Evolutionary conservation across 2,113 vertebrate species (phyloP).

Genomic region (Varanus komodoensis): DNA sequence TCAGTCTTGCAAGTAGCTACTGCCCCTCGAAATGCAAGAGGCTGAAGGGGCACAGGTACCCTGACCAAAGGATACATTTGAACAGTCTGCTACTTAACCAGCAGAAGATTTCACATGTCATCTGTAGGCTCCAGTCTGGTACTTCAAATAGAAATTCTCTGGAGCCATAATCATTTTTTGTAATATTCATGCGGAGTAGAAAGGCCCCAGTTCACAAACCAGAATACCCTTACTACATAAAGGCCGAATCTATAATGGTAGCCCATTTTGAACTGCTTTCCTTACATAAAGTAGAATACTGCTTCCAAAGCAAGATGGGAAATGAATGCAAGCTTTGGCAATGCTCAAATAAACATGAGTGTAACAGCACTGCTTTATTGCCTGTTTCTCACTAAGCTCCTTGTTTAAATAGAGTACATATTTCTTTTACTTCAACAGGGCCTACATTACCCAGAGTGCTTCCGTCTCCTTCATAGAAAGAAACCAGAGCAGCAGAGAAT

Average conservation of each 20-base stretch:
- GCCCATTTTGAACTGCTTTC: not conserved
- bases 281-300: not conserved
- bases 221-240: not conserved
- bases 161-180: not conserved
- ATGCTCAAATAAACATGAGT: not conserved
- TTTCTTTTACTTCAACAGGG: not conserved
- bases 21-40: not conserved
- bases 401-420: not conserved
- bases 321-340: not conserved
- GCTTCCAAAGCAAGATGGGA: not conserved
- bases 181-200: not conserved
- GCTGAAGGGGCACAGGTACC: not conserved
- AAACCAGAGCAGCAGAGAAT: not conserved
- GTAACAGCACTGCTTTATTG: not conserved
- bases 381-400: not conserved
- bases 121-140: not conserved
- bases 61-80: not conserved
- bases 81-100: not conserved
- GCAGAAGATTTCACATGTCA: not conserved
- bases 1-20: not conserved
- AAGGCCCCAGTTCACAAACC: not conserved
- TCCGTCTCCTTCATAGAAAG: not conserved
- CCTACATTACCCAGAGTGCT: not conserved
- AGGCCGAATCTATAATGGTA: not conserved
- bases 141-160: not conserved